Base-by-base conservation (phyloP, 2,797 vertebrate species). In the Sphaeramia orbicularis region DNA sequence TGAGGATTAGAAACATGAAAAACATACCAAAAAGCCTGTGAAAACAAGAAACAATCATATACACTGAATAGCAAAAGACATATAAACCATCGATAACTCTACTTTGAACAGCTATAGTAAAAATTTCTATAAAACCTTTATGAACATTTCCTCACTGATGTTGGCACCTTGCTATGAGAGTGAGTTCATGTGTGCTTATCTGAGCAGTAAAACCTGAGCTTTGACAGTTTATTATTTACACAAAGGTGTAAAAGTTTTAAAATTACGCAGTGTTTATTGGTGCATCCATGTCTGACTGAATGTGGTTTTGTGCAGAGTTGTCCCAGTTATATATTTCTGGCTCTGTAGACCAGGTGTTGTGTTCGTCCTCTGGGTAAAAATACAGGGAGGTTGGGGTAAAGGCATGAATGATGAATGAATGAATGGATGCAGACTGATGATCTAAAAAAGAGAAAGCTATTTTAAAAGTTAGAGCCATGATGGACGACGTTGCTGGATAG, bases 1-100 rank as follows among this genome's bases (percentile, higher is more conserved):
- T 89, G 36, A 82, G 78, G 65, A 81, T 91, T 76, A 83, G 68
- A 86, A 86, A 90, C 80, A 87, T 85, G 74, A 83, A 83, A 86
- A 87, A 85, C 37, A 81, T 66, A 74, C 38, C 36, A 71, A 73
- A 84, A 79, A 71, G 61, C 63, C 59, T 73, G 55, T 81, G 78
- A 81, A 88, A 81, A 80, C 64, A 78, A 78, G 47, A 79, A 69
- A 74, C 55, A 54, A 58, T 56, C 5, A 0, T 66, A 75, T 13
- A 85, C 42, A 70, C 40, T 60, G 35, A 67, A 75, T 83, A 71
- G 60, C 54, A 88, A 87, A 84, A 87, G 3, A 74, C 52, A 27
- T 51, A 85, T 40, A 84, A 87, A 88, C 58, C 42, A 30, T 13
- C 74, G 62, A 85, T 74, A 82, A 75, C 21, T 41, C 78, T 70